Percentiles rank a stretch among this genome's conserved stretches.
phyloP scores from a whole-genome alignment of 2,113 vertebrate genomes.

The Archocentrus centrarchus region DNA sequence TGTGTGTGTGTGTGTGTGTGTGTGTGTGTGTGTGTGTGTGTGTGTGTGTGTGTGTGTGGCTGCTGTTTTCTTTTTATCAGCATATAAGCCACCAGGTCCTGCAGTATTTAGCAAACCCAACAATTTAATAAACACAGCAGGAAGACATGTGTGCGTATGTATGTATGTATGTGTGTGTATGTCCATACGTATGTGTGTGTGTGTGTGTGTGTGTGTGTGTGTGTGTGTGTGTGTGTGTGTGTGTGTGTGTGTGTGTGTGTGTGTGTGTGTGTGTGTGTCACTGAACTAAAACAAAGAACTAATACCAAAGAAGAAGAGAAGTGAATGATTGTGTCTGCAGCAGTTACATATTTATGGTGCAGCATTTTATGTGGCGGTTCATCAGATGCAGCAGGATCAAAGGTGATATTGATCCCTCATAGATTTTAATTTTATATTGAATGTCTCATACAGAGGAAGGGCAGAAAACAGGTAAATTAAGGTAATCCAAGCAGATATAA shows the following conservation, averaged over 20 bases:
- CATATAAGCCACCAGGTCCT: conserved; percentile 46
- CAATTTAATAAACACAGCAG: conserved; percentile 72
- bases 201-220: too few relatives aligned
- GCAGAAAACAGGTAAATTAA: not conserved
- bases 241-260: not conserved
- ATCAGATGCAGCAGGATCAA: not conserved
- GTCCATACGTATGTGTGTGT: not conserved
- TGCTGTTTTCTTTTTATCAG: conserved; percentile 47
- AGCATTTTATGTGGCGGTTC: not conserved
- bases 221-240: too few relatives aligned
- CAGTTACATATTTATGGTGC: not conserved
- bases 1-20: not conserved
- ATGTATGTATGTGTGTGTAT: not conserved
- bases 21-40: not conserved
- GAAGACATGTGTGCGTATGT: not conserved
- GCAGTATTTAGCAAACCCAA: conserved; percentile 52
- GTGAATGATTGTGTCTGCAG: not conserved
- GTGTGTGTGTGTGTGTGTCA: not conserved
- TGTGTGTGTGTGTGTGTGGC: not conserved
- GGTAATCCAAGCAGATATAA: not conserved
- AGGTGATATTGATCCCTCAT: not conserved
- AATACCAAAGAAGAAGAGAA: not conserved
- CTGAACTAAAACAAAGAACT: not conserved
- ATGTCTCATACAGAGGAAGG: not conserved
- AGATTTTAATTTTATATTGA: not conserved